phyloP scores from a whole-genome alignment of 2,888 invertebrate species.

The Smittia sp. region DNA sequence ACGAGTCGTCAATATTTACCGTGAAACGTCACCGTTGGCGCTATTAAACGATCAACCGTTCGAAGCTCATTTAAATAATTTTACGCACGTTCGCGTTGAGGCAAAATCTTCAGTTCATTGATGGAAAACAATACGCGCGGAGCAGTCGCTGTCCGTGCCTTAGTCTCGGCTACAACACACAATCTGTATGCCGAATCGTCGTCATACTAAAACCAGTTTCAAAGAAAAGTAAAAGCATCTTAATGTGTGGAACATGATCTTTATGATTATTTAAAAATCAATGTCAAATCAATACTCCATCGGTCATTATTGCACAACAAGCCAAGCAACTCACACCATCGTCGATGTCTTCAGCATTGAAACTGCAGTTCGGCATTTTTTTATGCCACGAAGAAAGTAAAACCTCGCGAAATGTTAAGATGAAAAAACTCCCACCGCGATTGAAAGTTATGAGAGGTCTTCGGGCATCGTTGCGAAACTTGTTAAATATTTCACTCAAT shows the following conservation, averaged over 20 bases:
- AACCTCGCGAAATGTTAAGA: no score
- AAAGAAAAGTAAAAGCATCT: conserved; percentile 27
- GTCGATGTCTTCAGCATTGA: neutral
- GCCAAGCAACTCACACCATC: neutral
- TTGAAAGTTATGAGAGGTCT: no score
- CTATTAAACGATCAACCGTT: no score
- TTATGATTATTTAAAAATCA: conserved; percentile 34
- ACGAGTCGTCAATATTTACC: no score
- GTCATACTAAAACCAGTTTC: conserved; percentile 18
- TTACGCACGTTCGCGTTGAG: no score
- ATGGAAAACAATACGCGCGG: no score
- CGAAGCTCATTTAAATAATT: no score
- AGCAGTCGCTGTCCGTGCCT: neutral
- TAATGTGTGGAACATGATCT: conserved; percentile 28
- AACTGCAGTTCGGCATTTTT: neutral
- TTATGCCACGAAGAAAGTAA: no score
- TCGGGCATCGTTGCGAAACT: no score
- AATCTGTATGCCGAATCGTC: neutral
- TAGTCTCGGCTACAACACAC: neutral
- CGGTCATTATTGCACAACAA: neutral
- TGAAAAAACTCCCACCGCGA: no score
- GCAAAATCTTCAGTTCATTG: no score
- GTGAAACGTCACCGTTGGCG: no score
- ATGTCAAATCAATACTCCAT: conserved; percentile 28
- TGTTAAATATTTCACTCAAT: neutral